phyloP scores from a whole-genome alignment of 2,797 vertebrate species.

The Manis pentadactyla region DNA sequence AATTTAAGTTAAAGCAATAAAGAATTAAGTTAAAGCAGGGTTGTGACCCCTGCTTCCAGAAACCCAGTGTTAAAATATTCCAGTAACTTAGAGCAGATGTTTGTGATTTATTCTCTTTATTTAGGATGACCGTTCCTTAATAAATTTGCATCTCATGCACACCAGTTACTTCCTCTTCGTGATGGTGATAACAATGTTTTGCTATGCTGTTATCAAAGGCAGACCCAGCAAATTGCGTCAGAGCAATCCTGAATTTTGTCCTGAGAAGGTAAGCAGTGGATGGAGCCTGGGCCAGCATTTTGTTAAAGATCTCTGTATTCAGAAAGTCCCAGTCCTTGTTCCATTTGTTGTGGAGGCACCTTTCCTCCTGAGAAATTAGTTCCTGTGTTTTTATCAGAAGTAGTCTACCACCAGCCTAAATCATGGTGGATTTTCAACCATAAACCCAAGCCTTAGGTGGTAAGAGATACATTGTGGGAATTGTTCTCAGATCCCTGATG shows the following conservation, averaged over 20 bases:
- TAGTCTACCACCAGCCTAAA: not conserved
- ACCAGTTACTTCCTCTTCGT: slow-evolving; percentile 99
- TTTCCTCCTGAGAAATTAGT: not conserved
- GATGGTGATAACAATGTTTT: slow-evolving; percentile 99
- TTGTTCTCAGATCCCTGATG: not conserved
- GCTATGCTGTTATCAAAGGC: slow-evolving; percentile 99
- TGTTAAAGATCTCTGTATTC: not conserved
- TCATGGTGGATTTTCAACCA: not conserved
- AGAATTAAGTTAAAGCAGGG: not conserved
- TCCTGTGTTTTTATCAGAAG: not conserved
- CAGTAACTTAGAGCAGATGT: not conserved
- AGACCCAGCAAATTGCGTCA: slow-evolving; percentile 96
- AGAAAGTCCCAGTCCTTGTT: not conserved
- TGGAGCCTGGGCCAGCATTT: not conserved
- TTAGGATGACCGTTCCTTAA: slow-evolving; percentile 98
- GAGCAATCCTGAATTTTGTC: slow-evolving; percentile 94
- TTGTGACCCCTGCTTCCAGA: not conserved
- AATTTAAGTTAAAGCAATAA: not conserved
- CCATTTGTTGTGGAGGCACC: not conserved
- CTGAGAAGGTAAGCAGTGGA: slow-evolving; percentile 93
- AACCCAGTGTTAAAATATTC: not conserved
- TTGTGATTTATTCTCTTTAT: slow-evolving; percentile 38
- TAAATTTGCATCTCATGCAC: slow-evolving; percentile 99
- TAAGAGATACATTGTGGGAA: not conserved
- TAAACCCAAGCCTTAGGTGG: not conserved